Evolutionary conservation across 2,888 invertebrate species (phyloP).

Genomic region (Acleris literana): DNA sequence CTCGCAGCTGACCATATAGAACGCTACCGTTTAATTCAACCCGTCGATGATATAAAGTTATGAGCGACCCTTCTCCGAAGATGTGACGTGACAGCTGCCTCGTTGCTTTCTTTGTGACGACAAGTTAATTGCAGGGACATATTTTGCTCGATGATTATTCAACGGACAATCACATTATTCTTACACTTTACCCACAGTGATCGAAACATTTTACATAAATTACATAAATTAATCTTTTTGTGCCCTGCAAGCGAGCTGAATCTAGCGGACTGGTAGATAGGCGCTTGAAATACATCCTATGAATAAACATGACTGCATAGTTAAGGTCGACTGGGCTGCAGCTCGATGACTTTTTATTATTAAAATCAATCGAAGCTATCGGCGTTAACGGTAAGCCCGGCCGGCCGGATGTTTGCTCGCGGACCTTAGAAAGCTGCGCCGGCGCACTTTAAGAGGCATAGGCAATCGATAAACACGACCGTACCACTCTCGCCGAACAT

Average conservation of each 20-base stretch:
- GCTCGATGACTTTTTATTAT: conserved; percentile 40
- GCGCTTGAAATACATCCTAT: conserved; percentile 35
- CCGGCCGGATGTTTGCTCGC: conserved; percentile 72
- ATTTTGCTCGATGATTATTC: conserved; percentile 16
- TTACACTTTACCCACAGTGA: conserved; percentile 26
- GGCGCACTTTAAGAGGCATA: conserved; percentile 51
- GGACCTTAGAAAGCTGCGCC: conserved; percentile 71
- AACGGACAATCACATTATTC: conserved; percentile 14
- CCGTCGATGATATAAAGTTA: conserved; percentile 2
- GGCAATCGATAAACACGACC: conserved; percentile 64
- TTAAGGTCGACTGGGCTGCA: conserved; percentile 32
- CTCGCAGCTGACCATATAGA: not conserved
- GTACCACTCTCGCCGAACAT: conserved; percentile 52
- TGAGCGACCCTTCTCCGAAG: not conserved
- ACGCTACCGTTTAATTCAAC: not conserved
- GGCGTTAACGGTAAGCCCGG: conserved; percentile 55
- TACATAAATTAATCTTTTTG: conserved; percentile 36
- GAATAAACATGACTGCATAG: conserved; percentile 39
- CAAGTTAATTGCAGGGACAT: conserved; percentile 22
- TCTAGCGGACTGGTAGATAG: conserved; percentile 43
- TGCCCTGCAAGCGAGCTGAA: conserved; percentile 19
- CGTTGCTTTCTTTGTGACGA: conserved; percentile 17
- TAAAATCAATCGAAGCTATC: conserved; percentile 44
- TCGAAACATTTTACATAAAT: conserved; percentile 35
- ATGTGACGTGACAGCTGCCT: conserved; percentile 14